These are phyloP conservation scores for Pardosa pseudoannulata DNA, from an alignment of 2,888 invertebrate genomes.

Conservation along the genomic window DNA sequence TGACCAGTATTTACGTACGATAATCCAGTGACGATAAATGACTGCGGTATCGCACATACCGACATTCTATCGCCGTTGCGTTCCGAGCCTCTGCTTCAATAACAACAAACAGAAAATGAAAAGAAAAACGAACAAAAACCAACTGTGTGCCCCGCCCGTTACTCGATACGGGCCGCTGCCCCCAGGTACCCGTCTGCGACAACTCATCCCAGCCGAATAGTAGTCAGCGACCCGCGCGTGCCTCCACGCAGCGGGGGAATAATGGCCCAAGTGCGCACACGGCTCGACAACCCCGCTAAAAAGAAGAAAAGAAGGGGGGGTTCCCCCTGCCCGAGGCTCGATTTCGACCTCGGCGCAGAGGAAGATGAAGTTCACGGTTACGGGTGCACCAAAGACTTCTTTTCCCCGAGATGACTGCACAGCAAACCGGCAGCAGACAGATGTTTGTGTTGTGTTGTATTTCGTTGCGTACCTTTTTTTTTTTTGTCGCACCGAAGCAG, in stretches of 20 bases:
- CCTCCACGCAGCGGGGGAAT: not conserved
- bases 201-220: not conserved
- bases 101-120: constrained; percentile 10
- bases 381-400: not conserved
- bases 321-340: not conserved
- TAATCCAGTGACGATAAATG: too few relatives aligned
- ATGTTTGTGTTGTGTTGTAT: constrained; percentile 2
- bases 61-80: too few relatives aligned
- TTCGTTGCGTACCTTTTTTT: too few relatives aligned
- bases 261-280: not conserved
- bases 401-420: not conserved
- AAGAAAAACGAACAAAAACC: not conserved
- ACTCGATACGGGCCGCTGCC: constrained; percentile 5
- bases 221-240: not conserved
- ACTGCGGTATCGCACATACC: too few relatives aligned
- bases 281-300: not conserved
- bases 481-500: too few relatives aligned
- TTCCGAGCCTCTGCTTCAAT: not conserved
- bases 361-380: not conserved
- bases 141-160: not conserved
- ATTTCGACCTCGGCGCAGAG: not conserved
- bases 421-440: not conserved
- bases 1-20: too few relatives aligned
- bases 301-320: too few relatives aligned
- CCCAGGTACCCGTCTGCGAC: not conserved